Percentiles rank a stretch among this genome's conserved stretches.
Conservation (phyloP, 2,797 vertebrate genomes). For the Cynodonichthys magdalenae region DNA sequence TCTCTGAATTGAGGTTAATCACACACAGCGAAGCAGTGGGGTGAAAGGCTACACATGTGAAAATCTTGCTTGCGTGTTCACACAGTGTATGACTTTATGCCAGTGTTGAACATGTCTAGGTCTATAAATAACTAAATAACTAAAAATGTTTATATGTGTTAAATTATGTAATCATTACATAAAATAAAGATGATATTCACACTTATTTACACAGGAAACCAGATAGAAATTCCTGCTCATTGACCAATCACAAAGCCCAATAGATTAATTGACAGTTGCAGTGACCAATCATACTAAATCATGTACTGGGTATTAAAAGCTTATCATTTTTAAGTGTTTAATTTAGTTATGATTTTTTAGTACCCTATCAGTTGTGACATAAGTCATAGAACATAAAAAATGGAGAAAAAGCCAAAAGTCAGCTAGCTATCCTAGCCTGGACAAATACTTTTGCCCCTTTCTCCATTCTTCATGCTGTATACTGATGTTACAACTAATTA, state of each 20-base stretch:
- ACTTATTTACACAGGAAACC: slow-evolving; percentile 70
- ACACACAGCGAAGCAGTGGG: slow-evolving; percentile 67
- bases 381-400: no score
- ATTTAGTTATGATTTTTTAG: no score
- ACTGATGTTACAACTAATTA: no score
- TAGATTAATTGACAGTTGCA: slow-evolving; percentile 48
- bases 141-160: slow-evolving; percentile 67
- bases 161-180: slow-evolving; percentile 66
- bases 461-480: no score
- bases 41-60: slow-evolving; percentile 61
- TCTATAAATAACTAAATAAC: slow-evolving; percentile 39
- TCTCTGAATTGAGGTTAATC: slow-evolving; percentile 45
- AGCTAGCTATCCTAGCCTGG: no score
- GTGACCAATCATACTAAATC: slow-evolving; percentile 45
- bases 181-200: slow-evolving; percentile 76
- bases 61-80: slow-evolving; percentile 47
- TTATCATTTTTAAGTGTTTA: no score
- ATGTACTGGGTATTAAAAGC: not conserved
- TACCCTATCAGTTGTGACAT: no score
- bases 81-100: slow-evolving; percentile 43
- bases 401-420: no score
- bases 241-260: slow-evolving; percentile 46
- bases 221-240: slow-evolving; percentile 10
- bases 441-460: no score
- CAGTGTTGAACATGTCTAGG: slow-evolving; percentile 38